phyloP scores from a whole-genome alignment of 2,797 vertebrate genomes.

The Oryzias dopingdopingensis region DNA sequence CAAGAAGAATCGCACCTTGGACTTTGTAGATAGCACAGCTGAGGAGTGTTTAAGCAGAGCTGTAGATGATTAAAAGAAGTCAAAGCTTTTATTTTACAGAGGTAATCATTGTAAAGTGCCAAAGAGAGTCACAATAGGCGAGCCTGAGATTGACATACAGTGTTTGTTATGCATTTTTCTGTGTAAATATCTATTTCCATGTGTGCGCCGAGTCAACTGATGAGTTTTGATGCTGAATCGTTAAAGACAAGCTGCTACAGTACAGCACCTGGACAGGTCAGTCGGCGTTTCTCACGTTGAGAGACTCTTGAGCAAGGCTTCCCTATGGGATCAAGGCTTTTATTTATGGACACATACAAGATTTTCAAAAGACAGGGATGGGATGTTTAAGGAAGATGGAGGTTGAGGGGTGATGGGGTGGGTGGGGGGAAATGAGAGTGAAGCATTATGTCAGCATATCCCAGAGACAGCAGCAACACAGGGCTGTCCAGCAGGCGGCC shows the following conservation, averaged over 20 bases:
- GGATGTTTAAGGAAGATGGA: slow-evolving; percentile 21
- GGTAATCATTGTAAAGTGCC: slow-evolving; percentile 77
- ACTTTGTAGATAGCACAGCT: slow-evolving; percentile 17
- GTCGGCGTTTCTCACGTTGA: slow-evolving; percentile 21
- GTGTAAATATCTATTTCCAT: slow-evolving; percentile 3
- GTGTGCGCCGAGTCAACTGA: slow-evolving; percentile 4
- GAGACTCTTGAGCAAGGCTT: slow-evolving; percentile 21
- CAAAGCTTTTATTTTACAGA: slow-evolving; percentile 58
- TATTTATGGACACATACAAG: slow-evolving; percentile 18
- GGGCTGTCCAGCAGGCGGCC: slow-evolving; percentile 93
- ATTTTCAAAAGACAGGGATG: slow-evolving; percentile 23
- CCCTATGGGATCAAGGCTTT: slow-evolving; percentile 25
- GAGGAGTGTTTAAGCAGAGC: slow-evolving; percentile 1
- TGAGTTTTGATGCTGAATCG: slow-evolving; percentile 30
- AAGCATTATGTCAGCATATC: slow-evolving; percentile 91
- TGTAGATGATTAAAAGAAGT: slow-evolving; percentile 27
- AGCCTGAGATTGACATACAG: slow-evolving; percentile 63
- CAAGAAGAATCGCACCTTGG: slow-evolving; percentile 20
- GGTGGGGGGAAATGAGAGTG: slow-evolving; percentile 28
- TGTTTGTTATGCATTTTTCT: slow-evolving; percentile 1
- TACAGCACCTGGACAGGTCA: slow-evolving; percentile 27
- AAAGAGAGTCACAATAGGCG: slow-evolving; percentile 57
- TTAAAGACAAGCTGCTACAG: slow-evolving; percentile 53
- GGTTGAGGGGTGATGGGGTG: slow-evolving; percentile 21
- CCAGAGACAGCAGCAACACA: slow-evolving; percentile 97